Conservation (phyloP, 2,797 vertebrate species). For the Cephalopachus bancanus region DNA sequence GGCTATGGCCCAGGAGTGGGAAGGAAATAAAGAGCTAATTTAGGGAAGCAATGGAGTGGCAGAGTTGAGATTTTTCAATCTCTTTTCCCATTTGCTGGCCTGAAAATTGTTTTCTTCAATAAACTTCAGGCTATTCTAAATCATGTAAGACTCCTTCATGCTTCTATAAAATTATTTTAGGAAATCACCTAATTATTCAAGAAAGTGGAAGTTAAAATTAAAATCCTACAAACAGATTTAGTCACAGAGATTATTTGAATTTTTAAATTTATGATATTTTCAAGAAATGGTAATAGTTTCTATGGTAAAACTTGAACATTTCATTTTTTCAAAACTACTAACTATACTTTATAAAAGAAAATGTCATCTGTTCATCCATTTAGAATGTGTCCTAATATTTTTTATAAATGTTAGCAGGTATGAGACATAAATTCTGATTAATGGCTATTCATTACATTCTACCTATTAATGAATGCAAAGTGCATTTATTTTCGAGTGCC, state of each 20-base stretch:
- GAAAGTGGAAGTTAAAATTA: not conserved
- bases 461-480: not conserved
- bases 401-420: not conserved
- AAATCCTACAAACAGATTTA: not conserved
- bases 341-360: slow-evolving; percentile 19
- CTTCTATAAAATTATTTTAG: not conserved
- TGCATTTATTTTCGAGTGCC: slow-evolving; percentile 7
- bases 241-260: not conserved
- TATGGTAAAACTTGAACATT: not conserved
- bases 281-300: not conserved
- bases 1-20: rapidly evolving
- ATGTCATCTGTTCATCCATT: not conserved
- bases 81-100: not conserved
- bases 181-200: not conserved
- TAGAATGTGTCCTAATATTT: not conserved
- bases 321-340: not conserved
- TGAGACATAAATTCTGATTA: slow-evolving; percentile 23
- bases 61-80: no score
- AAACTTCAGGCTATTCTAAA: not conserved
- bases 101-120: not conserved
- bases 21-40: rapidly evolving
- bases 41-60: not conserved
- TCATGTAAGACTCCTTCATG: not conserved
- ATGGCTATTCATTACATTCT: not conserved
- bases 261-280: slow-evolving; percentile 8